These are phyloP conservation scores for Halyomorpha halys DNA, from an alignment of 1,140 invertebrate genomes.

Conservation along the genomic window DNA sequence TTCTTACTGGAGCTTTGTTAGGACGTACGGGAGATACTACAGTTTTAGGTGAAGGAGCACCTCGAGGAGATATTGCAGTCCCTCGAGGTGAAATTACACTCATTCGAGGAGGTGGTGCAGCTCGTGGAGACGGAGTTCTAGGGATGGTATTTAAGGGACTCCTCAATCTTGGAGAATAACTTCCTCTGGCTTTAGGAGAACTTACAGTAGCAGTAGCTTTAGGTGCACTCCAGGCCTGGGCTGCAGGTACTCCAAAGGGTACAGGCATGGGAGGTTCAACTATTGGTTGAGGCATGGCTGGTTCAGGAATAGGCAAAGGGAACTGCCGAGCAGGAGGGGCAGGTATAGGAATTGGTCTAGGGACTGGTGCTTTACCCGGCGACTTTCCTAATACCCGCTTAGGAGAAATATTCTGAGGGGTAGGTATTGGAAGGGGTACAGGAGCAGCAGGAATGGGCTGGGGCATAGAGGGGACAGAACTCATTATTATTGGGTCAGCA, in stretches of 20 bases:
- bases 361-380: background rate
- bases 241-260: background rate
- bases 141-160: background rate
- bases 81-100: background rate
- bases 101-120: background rate
- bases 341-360: background rate
- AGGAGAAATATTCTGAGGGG: background rate
- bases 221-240: background rate
- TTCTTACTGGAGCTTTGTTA: background rate
- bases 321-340: background rate
- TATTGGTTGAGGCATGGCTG: background rate
- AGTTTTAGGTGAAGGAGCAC: background rate
- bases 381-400: background rate
- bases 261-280: conserved; percentile 7
- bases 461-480: background rate
- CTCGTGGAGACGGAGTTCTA: background rate
- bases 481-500: background rate
- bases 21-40: background rate
- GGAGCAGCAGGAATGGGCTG: background rate
- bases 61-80: background rate
- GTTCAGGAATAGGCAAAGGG: conserved; percentile 9
- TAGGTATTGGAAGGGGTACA: background rate
- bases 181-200: background rate
- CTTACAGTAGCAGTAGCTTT: background rate
- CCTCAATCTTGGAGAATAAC: background rate